Conservation (phyloP, 2,113 vertebrate genomes). For the Saccopteryx leptura region DNA sequence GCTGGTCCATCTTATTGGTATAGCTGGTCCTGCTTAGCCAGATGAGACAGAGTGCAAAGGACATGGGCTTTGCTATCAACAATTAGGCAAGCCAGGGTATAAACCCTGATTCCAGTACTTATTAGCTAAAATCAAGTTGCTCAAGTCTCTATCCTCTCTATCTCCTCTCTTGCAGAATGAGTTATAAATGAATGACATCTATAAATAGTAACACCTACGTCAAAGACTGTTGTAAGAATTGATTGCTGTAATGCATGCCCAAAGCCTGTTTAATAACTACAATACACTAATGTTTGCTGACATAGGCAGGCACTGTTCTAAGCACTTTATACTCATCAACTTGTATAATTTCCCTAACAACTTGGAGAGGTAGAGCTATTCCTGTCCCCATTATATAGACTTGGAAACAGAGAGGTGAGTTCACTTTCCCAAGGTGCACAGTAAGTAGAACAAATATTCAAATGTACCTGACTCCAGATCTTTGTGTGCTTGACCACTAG, state of each 20-base stretch:
- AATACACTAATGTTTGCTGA: background rate
- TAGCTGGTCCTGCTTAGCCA: background rate
- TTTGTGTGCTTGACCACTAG: background rate
- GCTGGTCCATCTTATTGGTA: fast-evolving
- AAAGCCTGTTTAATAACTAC: background rate
- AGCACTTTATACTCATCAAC: background rate
- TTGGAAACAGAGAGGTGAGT: background rate
- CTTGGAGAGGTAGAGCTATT: background rate
- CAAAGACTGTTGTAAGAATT: background rate
- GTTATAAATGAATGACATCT: background rate
- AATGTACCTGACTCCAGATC: background rate
- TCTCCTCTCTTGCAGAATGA: background rate
- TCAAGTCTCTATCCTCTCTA: background rate
- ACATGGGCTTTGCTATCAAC: fast-evolving
- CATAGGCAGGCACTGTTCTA: fast-evolving
- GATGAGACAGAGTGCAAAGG: background rate
- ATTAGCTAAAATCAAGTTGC: background rate
- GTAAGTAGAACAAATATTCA: background rate
- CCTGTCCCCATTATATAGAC: background rate
- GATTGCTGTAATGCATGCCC: fast-evolving
- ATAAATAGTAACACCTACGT: background rate
- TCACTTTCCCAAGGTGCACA: background rate
- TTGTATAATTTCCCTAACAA: background rate
- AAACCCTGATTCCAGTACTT: fast-evolving
- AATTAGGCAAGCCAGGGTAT: background rate